Evolutionary conservation across 2,797 vertebrate species (phyloP).

Genomic region (Tangara arthus): DNA sequence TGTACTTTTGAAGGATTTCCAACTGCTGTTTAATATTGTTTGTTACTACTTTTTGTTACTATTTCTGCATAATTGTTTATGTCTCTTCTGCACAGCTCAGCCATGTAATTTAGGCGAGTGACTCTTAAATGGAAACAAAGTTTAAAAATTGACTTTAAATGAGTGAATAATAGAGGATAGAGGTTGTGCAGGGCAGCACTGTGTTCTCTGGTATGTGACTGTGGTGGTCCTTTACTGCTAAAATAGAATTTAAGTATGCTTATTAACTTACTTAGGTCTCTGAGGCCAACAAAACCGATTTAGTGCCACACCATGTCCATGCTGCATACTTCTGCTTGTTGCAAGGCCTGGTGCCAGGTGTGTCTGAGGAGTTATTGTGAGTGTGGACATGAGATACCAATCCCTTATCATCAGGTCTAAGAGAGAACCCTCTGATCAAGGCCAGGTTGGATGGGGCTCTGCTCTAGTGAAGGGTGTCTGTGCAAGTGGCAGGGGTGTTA

Average conservation of each 20-base stretch:
- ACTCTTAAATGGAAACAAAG: not conserved
- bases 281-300: not conserved
- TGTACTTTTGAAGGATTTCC: not conserved
- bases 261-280: not conserved
- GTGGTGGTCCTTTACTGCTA: not conserved
- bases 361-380: not conserved
- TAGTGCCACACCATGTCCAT: not conserved
- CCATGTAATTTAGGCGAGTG: not conserved
- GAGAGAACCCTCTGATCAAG: not conserved
- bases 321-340: not conserved
- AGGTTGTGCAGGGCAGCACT: not conserved
- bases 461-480: not conserved
- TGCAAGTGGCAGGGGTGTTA: accelerated
- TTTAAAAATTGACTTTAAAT: not conserved
- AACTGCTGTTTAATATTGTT: not conserved
- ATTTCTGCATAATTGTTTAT: not conserved
- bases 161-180: too few species aligned
- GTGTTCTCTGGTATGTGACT: not conserved
- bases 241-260: not conserved
- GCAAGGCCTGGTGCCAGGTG: not conserved
- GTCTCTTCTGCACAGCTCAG: not conserved
- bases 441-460: not conserved
- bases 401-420: not conserved
- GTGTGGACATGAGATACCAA: accelerated
- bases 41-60: not conserved